phyloP scores from a whole-genome alignment of 2,797 vertebrate species.

The Acrocephalus scirpaceus region DNA sequence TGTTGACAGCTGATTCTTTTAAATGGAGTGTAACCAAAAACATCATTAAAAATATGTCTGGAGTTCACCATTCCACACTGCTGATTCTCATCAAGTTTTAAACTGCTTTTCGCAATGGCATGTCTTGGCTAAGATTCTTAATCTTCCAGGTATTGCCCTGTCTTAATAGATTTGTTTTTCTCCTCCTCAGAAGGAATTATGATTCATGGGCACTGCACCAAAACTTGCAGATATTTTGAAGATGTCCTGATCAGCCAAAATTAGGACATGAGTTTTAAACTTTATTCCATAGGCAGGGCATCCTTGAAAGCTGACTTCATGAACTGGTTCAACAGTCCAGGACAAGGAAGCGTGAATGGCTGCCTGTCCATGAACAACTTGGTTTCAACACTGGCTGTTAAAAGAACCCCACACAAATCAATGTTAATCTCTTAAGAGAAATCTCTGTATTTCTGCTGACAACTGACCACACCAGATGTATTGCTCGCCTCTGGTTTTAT shows the following conservation, averaged over 20 bases:
- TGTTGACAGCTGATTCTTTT: constrained; percentile 54
- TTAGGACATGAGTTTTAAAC: constrained; percentile 52
- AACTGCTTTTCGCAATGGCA: constrained; percentile 6
- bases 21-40: constrained; percentile 42
- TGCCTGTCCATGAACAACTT: neutral
- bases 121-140: constrained; percentile 25
- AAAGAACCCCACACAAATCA: neutral
- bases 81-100: constrained; percentile 20
- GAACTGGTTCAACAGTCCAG: neutral
- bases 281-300: constrained; percentile 3
- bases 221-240: constrained; percentile 69
- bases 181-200: constrained; percentile 34
- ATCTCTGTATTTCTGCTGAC: neutral
- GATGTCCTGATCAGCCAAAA: constrained; percentile 57
- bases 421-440: neutral
- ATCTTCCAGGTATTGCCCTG: constrained; percentile 64
- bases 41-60: constrained; percentile 9
- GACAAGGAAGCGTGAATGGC: neutral
- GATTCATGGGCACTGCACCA: constrained; percentile 59
- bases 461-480: neutral
- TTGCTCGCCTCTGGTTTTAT: constrained; percentile 43
- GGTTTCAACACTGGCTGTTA: neutral
- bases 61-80: constrained; percentile 23
- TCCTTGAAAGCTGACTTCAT: neutral
- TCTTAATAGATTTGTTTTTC: constrained; percentile 55